Evolutionary conservation across 2,888 invertebrate species (phyloP).

Genomic region (Dolichopus griseipennis): DNA sequence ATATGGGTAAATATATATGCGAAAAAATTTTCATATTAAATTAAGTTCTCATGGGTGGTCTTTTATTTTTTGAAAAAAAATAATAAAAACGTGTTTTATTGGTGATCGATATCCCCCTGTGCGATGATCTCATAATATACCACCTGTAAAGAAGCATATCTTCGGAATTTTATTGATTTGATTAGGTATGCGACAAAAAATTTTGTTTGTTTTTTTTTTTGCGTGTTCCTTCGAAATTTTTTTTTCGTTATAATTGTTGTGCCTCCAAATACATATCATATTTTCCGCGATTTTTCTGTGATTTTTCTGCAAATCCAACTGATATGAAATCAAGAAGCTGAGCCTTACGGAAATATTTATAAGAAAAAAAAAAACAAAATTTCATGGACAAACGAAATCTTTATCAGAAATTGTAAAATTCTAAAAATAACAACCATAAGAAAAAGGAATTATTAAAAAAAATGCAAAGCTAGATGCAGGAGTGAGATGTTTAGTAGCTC

Average conservation of each 20-base stretch:
- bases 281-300: not conserved
- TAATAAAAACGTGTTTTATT: not conserved
- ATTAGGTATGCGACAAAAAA: conserved; percentile 4
- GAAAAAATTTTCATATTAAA: not conserved
- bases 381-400: not conserved
- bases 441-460: too few relatives aligned
- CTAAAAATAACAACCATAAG: too few relatives aligned
- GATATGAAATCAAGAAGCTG: not conserved
- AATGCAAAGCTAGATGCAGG: not conserved
- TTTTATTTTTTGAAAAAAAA: too few relatives aligned
- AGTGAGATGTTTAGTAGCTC: not conserved
- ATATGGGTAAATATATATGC: not conserved
- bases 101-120: conserved; percentile 4
- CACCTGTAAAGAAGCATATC: not conserved
- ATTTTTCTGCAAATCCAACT: not conserved
- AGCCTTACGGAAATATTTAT: too few relatives aligned
- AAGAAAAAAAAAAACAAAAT: not conserved
- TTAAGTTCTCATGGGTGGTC: conserved; percentile 4
- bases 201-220: not conserved
- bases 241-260: not conserved
- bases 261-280: too few relatives aligned
- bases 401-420: not conserved
- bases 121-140: conserved; percentile 1
- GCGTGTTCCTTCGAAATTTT: not conserved
- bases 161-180: not conserved